These are phyloP conservation scores for Alviniconcha marisindica DNA, from an alignment of 1,140 invertebrate species.

Conservation along the genomic window DNA sequence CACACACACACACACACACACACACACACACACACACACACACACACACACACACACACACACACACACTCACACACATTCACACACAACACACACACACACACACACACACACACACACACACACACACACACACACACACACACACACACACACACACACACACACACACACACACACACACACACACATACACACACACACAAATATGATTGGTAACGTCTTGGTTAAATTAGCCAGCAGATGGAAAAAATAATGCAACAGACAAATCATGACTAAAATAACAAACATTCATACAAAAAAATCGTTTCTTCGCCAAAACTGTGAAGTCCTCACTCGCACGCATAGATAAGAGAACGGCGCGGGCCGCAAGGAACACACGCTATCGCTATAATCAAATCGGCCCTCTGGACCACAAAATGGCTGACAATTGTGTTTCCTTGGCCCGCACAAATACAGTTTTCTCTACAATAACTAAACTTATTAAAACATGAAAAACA, in stretches of 20 bases:
- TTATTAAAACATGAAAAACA: too few relatives aligned
- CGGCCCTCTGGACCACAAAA: too few relatives aligned
- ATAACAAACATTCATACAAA: too few relatives aligned
- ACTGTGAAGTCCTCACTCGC: background rate
- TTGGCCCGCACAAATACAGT: too few relatives aligned
- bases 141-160: constrained; percentile 11
- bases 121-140: background rate
- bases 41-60: background rate
- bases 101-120: too few relatives aligned
- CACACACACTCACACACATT: background rate
- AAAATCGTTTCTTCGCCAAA: too few relatives aligned
- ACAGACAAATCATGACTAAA: too few relatives aligned
- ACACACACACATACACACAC: background rate
- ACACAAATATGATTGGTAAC: background rate
- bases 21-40: background rate
- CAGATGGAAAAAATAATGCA: background rate
- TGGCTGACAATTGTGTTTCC: too few relatives aligned
- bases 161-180: constrained; percentile 17
- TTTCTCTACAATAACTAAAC: too few relatives aligned
- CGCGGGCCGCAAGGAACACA: too few relatives aligned
- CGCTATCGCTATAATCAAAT: too few relatives aligned
- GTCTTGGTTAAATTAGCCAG: background rate
- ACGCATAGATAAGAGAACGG: background rate
- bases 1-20: constrained; percentile 8
- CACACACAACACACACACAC: too few relatives aligned